Evolutionary conservation across 2,113 vertebrate genomes (phyloP).

Genomic region (Cottus gobio): DNA sequence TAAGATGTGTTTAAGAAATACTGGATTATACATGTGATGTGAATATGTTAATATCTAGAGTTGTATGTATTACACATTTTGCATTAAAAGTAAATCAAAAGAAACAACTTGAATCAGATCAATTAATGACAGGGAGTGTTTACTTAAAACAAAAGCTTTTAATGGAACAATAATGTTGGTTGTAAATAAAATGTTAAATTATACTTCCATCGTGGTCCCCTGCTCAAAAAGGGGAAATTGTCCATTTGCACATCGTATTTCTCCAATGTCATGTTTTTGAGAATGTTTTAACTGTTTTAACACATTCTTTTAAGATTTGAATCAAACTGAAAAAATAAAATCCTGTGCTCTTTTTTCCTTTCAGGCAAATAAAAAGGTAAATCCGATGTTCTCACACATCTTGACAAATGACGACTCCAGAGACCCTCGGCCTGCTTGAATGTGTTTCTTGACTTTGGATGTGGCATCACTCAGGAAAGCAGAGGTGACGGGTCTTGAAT

Average conservation of each 20-base stretch:
- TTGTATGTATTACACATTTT: background rate
- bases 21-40: background rate
- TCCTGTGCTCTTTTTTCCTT: background rate
- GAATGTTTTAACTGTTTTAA: background rate
- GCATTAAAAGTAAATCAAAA: background rate
- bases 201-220: background rate
- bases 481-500: constrained; percentile 19
- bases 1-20: constrained; percentile 1
- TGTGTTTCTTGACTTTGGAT: background rate
- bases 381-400: background rate
- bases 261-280: background rate
- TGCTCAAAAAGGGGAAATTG: background rate
- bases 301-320: background rate
- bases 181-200: background rate
- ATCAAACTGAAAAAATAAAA: background rate
- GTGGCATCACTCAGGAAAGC: constrained; percentile 10
- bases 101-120: background rate
- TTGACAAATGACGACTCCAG: background rate
- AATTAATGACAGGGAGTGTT: background rate
- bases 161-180: background rate
- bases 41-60: background rate
- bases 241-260: background rate
- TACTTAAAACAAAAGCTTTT: background rate
- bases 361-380: background rate
- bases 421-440: background rate